Percentiles rank a stretch among this genome's conserved stretches.
Conservation (phyloP, 2,888 invertebrate species). For the Crocallis elinguaria region DNA sequence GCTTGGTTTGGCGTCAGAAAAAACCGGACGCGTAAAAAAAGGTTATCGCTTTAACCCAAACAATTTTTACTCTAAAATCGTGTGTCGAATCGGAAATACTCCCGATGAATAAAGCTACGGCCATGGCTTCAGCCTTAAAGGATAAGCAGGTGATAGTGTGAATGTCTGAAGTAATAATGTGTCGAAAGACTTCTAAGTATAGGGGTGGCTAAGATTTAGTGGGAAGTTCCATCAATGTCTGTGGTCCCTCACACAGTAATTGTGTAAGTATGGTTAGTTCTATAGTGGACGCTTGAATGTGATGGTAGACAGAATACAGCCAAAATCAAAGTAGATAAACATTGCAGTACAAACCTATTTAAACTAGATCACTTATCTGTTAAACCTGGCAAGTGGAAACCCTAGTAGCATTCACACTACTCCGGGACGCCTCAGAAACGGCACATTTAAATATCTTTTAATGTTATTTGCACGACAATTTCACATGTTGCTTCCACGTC, state of each 20-base stretch:
- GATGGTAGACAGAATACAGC: too few relatives aligned
- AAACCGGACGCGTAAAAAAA: conserved; percentile 25
- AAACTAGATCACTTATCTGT: too few relatives aligned
- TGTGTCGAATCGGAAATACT: conserved; percentile 2
- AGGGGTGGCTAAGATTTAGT: too few relatives aligned
- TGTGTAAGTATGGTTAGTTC: too few relatives aligned
- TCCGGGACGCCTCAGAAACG: conserved; percentile 22
- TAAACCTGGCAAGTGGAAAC: conserved; percentile 6
- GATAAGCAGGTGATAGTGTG: not conserved
- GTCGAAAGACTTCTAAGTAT: too few relatives aligned
- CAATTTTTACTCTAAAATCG: conserved; percentile 2
- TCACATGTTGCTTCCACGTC: conserved; percentile 29
- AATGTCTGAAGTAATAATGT: too few relatives aligned
- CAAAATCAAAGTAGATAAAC: too few relatives aligned
- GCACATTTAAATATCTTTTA: conserved; percentile 30
- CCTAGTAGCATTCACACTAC: conserved; percentile 18
- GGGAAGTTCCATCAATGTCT: too few relatives aligned
- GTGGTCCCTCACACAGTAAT: too few relatives aligned
- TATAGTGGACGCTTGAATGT: too few relatives aligned
- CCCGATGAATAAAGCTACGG: not conserved
- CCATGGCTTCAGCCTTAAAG: not conserved
- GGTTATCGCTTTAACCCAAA: conserved; percentile 19
- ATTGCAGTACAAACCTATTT: too few relatives aligned
- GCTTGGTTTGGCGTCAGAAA: conserved; percentile 13
- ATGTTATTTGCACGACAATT: conserved; percentile 30